A percentile compares a stretch with the other conserved stretches of the same genome.
phyloP scores from a whole-genome alignment of 2,113 vertebrate species.

The Ploceus nigricollis region DNA sequence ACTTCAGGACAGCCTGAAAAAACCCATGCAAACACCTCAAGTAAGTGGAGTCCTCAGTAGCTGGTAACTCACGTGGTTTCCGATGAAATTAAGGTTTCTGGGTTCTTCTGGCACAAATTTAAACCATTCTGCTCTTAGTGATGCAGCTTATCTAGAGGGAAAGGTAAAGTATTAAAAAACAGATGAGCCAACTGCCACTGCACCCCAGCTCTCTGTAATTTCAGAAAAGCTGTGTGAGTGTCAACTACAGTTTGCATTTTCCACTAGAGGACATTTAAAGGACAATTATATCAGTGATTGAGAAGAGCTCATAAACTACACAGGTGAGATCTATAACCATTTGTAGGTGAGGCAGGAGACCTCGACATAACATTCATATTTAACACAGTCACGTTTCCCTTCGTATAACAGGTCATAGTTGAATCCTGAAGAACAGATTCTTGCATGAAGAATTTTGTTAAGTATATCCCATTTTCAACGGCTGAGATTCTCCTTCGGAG shows the following conservation, averaged over 20 bases:
- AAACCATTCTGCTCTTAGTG: not conserved
- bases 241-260: slow-evolving; percentile 13
- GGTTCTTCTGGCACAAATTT: not conserved
- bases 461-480: not conserved
- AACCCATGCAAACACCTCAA: not conserved
- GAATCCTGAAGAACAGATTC: not conserved
- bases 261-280: not conserved
- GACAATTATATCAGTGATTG: not conserved
- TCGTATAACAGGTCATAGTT: not conserved
- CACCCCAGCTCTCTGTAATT: not conserved
- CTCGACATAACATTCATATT: not conserved
- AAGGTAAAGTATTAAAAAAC: not conserved
- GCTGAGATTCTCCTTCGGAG: not conserved
- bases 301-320: not conserved
- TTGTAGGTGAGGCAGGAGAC: not conserved
- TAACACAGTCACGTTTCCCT: not conserved
- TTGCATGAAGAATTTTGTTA: not conserved
- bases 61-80: not conserved
- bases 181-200: not conserved
- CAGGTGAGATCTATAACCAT: not conserved
- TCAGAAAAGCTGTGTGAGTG: not conserved
- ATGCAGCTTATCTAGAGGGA: not conserved
- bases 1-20: not conserved
- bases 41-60: not conserved
- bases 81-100: not conserved